These are phyloP conservation scores for Acrocyrtus sp. DNA, from an alignment of 2,888 invertebrate species.

Conservation along the genomic window DNA sequence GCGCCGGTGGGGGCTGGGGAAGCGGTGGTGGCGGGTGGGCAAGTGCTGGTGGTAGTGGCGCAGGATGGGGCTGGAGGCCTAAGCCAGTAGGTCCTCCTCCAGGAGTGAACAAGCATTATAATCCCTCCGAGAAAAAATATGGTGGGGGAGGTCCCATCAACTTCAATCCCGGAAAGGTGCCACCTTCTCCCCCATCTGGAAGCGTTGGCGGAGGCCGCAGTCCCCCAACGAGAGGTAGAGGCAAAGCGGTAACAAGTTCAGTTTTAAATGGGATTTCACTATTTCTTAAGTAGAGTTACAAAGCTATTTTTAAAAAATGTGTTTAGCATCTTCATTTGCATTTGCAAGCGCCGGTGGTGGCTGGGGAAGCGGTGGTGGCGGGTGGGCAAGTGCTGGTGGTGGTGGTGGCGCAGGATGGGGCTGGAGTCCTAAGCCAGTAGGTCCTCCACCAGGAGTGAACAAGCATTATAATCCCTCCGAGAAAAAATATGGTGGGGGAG, in stretches of 20 bases:
- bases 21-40: conserved; percentile 14
- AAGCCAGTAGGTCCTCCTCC: conserved; percentile 1
- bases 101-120: conserved; percentile 38
- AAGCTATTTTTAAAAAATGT: not conserved
- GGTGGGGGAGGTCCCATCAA: conserved; percentile 52
- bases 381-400: conserved; percentile 8
- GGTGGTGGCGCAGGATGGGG: conserved; percentile 14
- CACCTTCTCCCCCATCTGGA: not conserved
- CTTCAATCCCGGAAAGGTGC: conserved; percentile 13
- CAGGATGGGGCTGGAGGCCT: conserved; percentile 17
- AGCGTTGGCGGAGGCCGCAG: not conserved
- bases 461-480: conserved; percentile 44
- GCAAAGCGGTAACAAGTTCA: no score
- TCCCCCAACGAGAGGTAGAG: not conserved
- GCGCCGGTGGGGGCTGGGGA: conserved; percentile 7
- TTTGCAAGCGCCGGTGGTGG: conserved; percentile 18
- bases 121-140: conserved; percentile 45
- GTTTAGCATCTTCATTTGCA: conserved; percentile 16
- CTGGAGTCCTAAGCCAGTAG: conserved; percentile 3
- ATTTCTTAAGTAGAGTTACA: not conserved
- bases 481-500: conserved; percentile 55
- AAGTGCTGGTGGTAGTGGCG: conserved; percentile 13
- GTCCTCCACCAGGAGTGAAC: conserved; percentile 12
- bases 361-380: conserved; percentile 10
- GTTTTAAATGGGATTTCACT: no score